Evolutionary conservation across 2,113 vertebrate species (phyloP), one percentile per base, ranked within the genome.

Genomic region (Miniopterus natalensis): DNA sequence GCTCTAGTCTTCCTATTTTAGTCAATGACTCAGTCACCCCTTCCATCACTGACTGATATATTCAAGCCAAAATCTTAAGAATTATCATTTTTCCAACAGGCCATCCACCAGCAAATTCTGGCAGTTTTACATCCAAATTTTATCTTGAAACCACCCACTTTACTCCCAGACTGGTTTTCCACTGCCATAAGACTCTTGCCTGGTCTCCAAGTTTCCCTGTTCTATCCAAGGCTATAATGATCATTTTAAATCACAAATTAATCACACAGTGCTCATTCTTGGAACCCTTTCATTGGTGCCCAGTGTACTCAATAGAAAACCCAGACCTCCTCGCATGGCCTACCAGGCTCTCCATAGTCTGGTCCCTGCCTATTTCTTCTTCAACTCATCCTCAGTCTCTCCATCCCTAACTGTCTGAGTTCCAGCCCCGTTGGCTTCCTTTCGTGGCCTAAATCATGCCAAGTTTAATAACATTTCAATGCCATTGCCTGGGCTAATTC

Each of bases 271-370:
- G 11, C 40, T 71, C 53, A 29, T 27, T 49, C 29, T 73, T 31
- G 20, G 57, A 75, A 63, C 8, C 57, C 45, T 61, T 77, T 27
- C 61, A 2, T n/a, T 3, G 20, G 5, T 13, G 11, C 13, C 27
- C 40, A 0, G 1, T 14, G 49, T 0, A 21, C 31, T 53, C 31
- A 3, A 42, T 27, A 1, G 4, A n/a, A 70, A 84, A 59, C 8
- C 59, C 57, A 53, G 51, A 27, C 4, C 27, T 45, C 47, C 61
- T 27, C 1, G 5, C 5, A 1, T 4, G 14, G 17, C 5, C 27
- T 49, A 2, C 45, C 70, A 7, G 53, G 21, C 31, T 8, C 73
- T 80, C 2, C 1, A 0, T 2, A 1, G 10, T 29, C 61, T 27
- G 31, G 12, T 8, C 66, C 73, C 42, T 42, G 42, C 13, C 42